phyloP scores from a whole-genome alignment of 1,140 invertebrate species.

The Heliothis virescens region DNA sequence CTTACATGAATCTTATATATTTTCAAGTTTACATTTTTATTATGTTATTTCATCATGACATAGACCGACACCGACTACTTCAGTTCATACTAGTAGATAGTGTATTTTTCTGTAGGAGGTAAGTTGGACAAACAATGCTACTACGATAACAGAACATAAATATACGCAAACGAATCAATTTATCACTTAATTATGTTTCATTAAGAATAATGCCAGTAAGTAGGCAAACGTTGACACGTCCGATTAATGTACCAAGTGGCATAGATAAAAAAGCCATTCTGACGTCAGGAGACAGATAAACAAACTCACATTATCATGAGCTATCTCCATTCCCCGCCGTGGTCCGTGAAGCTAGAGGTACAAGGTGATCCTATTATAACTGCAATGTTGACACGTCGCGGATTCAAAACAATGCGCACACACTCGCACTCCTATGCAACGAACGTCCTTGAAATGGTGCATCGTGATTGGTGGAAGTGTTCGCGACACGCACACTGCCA shows the following conservation, averaged over 20 bases:
- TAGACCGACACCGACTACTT: background rate
- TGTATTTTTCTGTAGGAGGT: background rate
- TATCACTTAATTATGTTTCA: constrained; percentile 25
- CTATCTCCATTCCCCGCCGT: constrained; percentile 44
- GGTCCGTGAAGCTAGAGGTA: constrained; percentile 5
- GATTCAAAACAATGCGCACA: constrained; percentile 35
- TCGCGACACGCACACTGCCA: constrained; percentile 40
- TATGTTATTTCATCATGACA: background rate
- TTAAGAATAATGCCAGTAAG: constrained; percentile 34
- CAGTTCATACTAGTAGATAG: background rate
- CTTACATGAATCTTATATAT: too few species aligned
- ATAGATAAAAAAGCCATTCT: constrained; percentile 8
- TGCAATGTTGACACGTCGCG: constrained; percentile 38
- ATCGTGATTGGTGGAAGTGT: constrained; percentile 44
- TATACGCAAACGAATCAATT: constrained; percentile 23
- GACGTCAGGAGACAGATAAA: constrained; percentile 23
- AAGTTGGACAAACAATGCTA: background rate
- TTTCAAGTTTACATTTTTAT: too few species aligned
- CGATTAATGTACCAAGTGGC: constrained; percentile 21
- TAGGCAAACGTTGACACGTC: constrained; percentile 33
- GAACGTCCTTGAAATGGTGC: constrained; percentile 54
- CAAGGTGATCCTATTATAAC: constrained; percentile 38
- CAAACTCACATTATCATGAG: constrained; percentile 30
- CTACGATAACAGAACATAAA: constrained; percentile 3
- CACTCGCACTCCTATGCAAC: background rate